Percentiles rank a stretch among this genome's conserved stretches.
Conservation (phyloP, 2,113 vertebrate genomes). For the Zosterops borbonicus region DNA sequence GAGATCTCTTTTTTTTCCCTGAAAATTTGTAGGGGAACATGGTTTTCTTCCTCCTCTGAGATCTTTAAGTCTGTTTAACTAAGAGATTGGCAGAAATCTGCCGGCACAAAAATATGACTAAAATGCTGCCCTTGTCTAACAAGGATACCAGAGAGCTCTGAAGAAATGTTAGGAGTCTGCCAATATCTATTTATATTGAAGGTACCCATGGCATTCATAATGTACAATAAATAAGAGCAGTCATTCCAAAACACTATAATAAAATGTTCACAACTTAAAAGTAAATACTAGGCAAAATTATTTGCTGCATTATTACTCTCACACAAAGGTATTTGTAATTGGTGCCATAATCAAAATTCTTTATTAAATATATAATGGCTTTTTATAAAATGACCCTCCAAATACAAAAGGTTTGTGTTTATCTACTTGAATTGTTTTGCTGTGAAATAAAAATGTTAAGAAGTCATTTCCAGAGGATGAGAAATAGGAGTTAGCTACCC, state of each 20-base stretch:
- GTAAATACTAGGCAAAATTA: slow-evolving; percentile 57
- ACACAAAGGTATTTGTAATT: slow-evolving; percentile 38
- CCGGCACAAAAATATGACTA: slow-evolving; percentile 28
- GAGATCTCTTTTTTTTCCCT: not conserved
- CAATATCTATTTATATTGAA: slow-evolving; percentile 38
- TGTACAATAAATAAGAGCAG: slow-evolving; percentile 35
- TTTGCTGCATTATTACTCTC: not conserved
- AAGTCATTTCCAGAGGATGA: slow-evolving; percentile 41
- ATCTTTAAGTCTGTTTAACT: slow-evolving; percentile 23
- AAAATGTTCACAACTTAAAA: slow-evolving; percentile 59
- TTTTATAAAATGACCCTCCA: slow-evolving; percentile 52
- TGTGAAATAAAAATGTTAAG: slow-evolving; percentile 16
- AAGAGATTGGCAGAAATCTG: slow-evolving; percentile 18
- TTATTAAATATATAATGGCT: slow-evolving; percentile 36
- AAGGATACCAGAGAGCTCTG: slow-evolving; percentile 19
- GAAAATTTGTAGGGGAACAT: not conserved
- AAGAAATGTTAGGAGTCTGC: slow-evolving; percentile 38
- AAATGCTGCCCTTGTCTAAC: slow-evolving; percentile 25
- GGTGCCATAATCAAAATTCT: slow-evolving; percentile 8
- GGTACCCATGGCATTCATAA: slow-evolving; percentile 20
- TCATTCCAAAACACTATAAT: slow-evolving; percentile 43
- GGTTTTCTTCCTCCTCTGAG: slow-evolving; percentile 9
- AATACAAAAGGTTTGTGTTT: slow-evolving; percentile 42
- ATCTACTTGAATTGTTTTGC: slow-evolving; percentile 22
- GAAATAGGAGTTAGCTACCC: not conserved